A percentile compares a stretch with the other conserved stretches of the same genome.
phyloP scores from a whole-genome alignment of 2,113 vertebrate genomes.

The Menura novaehollandiae region DNA sequence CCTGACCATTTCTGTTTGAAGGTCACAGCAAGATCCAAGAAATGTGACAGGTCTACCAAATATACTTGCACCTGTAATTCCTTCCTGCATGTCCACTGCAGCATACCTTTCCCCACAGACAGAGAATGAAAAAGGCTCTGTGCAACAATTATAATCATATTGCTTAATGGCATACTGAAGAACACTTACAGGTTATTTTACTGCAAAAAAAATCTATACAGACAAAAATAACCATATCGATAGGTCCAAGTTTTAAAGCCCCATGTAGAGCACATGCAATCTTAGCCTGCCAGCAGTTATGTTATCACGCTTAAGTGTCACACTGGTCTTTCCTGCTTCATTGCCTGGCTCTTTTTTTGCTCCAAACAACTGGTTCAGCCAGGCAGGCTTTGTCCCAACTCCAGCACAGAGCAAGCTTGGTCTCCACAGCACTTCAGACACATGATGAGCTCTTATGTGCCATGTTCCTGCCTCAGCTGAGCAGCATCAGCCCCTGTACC shows the following conservation, averaged over 20 bases:
- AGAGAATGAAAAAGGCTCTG: background rate
- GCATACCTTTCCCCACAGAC: background rate
- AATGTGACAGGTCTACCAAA: background rate
- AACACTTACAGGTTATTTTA: background rate
- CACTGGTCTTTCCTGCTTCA: background rate
- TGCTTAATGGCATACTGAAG: background rate
- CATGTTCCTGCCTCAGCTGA: fast-evolving
- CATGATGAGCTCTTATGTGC: fast-evolving
- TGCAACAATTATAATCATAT: background rate
- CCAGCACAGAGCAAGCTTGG: background rate
- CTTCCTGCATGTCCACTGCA: background rate
- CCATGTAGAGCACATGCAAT: background rate
- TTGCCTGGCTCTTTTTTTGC: background rate
- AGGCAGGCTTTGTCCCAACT: background rate
- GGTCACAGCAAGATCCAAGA: background rate
- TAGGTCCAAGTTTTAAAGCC: background rate
- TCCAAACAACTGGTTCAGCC: background rate
- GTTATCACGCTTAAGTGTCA: fast-evolving
- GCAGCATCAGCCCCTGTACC: background rate
- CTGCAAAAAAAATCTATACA: background rate
- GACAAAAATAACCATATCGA: background rate
- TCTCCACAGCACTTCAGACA: background rate
- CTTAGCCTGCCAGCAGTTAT: background rate
- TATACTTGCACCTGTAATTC: background rate
- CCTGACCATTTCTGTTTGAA: background rate